Percentiles rank a stretch among this genome's conserved stretches.
Evolutionary conservation across 2,797 vertebrate genomes (phyloP).

Genomic region (Xenopus petersii): DNA sequence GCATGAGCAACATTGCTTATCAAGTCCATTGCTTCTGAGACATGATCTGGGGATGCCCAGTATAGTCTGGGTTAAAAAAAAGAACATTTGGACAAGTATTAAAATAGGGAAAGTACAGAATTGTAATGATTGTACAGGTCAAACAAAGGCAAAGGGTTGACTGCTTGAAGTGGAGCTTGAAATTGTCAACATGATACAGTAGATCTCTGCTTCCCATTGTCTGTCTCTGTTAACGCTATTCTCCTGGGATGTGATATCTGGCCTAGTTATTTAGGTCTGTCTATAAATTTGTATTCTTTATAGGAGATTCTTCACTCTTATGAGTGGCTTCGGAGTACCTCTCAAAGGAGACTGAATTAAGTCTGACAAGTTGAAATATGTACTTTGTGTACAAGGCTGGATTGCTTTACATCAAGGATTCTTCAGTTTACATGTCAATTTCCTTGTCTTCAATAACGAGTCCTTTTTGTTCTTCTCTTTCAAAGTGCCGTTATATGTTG

Average conservation of each 20-base stretch:
- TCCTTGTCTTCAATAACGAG: neutral
- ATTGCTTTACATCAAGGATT: neutral
- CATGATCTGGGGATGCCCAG: no score
- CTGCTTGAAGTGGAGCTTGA: neutral
- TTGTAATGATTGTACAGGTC: no score
- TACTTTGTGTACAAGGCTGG: conserved; percentile 30
- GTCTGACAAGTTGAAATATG: conserved; percentile 44
- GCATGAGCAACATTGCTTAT: no score
- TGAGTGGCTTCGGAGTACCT: conserved; percentile 44
- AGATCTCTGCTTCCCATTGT: neutral
- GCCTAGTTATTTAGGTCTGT: conserved; percentile 43
- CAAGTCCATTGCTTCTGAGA: no score
- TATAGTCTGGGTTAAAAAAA: no score
- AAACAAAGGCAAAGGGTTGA: no score
- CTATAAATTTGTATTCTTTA: conserved; percentile 46
- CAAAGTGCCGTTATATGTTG: no score
- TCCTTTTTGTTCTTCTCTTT: no score
- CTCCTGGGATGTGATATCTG: conserved; percentile 36
- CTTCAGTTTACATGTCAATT: neutral
- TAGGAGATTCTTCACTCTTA: conserved; percentile 40
- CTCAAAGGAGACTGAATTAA: conserved; percentile 42
- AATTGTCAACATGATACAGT: neutral
- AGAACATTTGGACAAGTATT: no score
- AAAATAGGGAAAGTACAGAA: no score
- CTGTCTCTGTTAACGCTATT: conserved; percentile 12